These are phyloP conservation scores for Drosophila dunni DNA, from an alignment of 1,140 invertebrate species.

Conservation along the genomic window DNA sequence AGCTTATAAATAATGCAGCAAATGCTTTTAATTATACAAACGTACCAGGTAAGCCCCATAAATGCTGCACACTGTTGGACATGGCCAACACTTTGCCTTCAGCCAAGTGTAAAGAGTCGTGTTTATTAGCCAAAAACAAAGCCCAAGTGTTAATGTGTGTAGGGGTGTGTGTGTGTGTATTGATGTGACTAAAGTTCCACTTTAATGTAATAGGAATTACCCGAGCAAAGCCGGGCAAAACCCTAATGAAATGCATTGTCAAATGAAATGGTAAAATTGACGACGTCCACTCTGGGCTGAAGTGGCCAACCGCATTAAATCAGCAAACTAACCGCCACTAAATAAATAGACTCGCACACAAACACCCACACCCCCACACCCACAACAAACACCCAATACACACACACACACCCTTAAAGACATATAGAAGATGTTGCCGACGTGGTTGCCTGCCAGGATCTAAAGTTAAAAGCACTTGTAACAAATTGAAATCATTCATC, in stretches of 20 bases:
- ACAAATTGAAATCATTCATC: slow-evolving; percentile 82
- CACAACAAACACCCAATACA: slow-evolving; percentile 28
- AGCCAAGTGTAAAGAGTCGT: slow-evolving; percentile 73
- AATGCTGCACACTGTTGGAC: slow-evolving; percentile 16
- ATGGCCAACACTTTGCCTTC: slow-evolving; percentile 47
- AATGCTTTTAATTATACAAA: slow-evolving; percentile 76
- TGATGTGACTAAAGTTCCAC: slow-evolving; percentile 47
- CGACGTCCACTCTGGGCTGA: slow-evolving; percentile 78
- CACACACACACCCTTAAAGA: slow-evolving; percentile 19
- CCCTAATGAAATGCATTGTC: slow-evolving; percentile 81
- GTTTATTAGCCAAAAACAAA: slow-evolving; percentile 78
- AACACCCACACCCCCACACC: slow-evolving; percentile 11
- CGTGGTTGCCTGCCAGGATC: slow-evolving; percentile 47
- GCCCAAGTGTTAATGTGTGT: slow-evolving; percentile 3
- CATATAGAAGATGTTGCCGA: slow-evolving; percentile 24
- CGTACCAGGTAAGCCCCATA: slow-evolving; percentile 16
- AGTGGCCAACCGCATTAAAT: slow-evolving; percentile 77
- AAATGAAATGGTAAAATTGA: slow-evolving; percentile 83
- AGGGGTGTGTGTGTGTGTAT: slow-evolving; percentile 2
- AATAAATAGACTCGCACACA: slow-evolving; percentile 57
- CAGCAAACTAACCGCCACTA: slow-evolving; percentile 81
- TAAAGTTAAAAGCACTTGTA: slow-evolving; percentile 80
- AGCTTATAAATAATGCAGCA: slow-evolving; percentile 74
- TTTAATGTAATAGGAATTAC: slow-evolving; percentile 76
- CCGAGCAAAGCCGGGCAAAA: slow-evolving; percentile 25